Base-by-base conservation (phyloP, 1,140 invertebrate genomes). In the Adoxophyes honmai region DNA sequence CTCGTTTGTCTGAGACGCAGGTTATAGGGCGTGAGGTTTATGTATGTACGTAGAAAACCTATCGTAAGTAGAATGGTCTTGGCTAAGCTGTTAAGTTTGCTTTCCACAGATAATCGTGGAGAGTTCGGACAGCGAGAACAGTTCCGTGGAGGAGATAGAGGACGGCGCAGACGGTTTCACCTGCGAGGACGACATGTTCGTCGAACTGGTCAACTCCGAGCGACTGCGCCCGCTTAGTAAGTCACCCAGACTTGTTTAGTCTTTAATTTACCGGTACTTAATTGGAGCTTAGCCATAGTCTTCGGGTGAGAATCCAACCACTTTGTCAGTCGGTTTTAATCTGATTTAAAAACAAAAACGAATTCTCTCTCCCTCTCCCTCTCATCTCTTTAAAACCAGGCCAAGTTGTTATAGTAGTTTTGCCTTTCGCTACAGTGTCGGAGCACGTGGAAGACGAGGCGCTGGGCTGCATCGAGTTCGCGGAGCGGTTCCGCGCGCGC, bases 121-220 rank as follows among this genome's bases (percentile, higher is more conserved):
- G 74, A 84, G 90, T 75, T 90, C 89, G 10, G 91, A 92, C 63
- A 89, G 87, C 59, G 89, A 90, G 60, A 92, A 94, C 67, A 95
- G 94, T 89, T 95, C 94, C 28, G 91, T 92, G 16, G 96, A 97
- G 78, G 96, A 97, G 73, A 95, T 96, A 79, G 96, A 97, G 87
- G 95, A 97, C 85, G 92, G 93, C 8, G 92, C 92, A 8, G 95
- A 96, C 75, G 91, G 90, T 42, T 95, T 96, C 75, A 94, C 93
- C 38, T 92, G 93, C 33, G 95, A 97, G 68, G 96, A 98, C 78
- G 95, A 97, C 77, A 94, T 95, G 86, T 96, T 97, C 79, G 92
- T 95, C 37, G 95, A 96, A 68, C 92, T 94, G 64, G 90, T 94
- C 52, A 89, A 93, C 37, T 92, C 91, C 39, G 95, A 94, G 81